Evolutionary conservation across 2,888 invertebrate species (phyloP), one percentile per base, ranked within the genome.

Genomic region (Bedellia somnulentella): DNA sequence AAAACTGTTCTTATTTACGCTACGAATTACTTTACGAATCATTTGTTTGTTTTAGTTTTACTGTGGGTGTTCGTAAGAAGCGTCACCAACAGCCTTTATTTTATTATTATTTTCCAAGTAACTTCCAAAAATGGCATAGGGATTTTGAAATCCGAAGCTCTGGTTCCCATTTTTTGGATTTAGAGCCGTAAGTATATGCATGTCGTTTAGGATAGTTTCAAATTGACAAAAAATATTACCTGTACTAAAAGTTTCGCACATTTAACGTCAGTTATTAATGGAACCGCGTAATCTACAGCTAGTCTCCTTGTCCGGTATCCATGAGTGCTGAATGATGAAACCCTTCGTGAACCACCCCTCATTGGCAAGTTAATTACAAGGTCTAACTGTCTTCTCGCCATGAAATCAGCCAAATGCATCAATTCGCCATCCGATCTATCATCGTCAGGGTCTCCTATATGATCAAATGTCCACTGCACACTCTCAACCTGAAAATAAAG

Each of bases 291-390:
- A 64, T 99, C 99, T 1, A 99, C 93, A 2, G 99, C 99, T 47
- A 98, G 80, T 37, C 99, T 83, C 15, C 99, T 83, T 0, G 98
- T 98, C 12, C 92, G 83, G 67, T 97, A 97, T 15, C 97, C 97
- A 50, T 95, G 94, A 0, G 93, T 93, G 73, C 89, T 86, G 55
- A 95, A 95, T 0, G 93, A 91, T 0, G 96, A 94, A 0, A 97
- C 95, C 26, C 97, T 79, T 37, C 95, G 83, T 1, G 91, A 87
- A 0, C 97, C 97, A 85, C 89, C 90, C 16, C 95, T 79, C 89
- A 96, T 94, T 0, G 99, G 98, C 33, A 99, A 77, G 71, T 99
- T 99, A 40, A 99, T 97, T 0, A 99, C 94, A 43, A 99, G 78
- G 62, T 99, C 98, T 53, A 99, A 87, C 59, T 95, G 89, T 52